Conservation (phyloP, 2,113 vertebrate species). For the Hydrochoerus hydrochaeris region DNA sequence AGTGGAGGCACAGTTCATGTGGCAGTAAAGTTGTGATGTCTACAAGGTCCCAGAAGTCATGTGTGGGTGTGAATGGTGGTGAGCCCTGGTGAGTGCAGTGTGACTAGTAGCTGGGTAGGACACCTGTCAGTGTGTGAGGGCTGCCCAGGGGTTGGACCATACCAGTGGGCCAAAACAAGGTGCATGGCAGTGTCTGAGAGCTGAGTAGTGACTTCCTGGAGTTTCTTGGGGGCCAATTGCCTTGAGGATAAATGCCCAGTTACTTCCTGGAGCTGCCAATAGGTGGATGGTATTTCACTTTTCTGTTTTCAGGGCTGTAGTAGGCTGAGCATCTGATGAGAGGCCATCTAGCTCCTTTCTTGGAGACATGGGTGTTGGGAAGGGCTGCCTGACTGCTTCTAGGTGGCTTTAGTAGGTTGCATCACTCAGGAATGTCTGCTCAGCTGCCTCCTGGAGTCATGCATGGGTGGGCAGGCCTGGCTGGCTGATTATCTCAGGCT, state of each 20-base stretch:
- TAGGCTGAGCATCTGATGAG: neutral
- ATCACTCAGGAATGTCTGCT: neutral
- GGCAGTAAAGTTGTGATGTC: neutral
- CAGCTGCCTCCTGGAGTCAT: neutral
- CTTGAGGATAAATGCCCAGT: neutral
- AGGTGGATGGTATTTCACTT: no score
- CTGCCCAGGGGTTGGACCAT: neutral
- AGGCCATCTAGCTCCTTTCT: neutral
- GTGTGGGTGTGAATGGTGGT: neutral
- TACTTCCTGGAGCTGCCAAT: neutral
- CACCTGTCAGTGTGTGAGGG: no score
- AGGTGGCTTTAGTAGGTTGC: neutral
- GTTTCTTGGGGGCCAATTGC: neutral
- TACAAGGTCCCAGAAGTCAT: neutral
- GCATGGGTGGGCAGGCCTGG: neutral
- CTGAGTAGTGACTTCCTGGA: neutral
- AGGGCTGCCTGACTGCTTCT: neutral
- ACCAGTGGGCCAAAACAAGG: neutral
- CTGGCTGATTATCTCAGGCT: neutral
- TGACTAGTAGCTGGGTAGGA: neutral
- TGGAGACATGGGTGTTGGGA: neutral
- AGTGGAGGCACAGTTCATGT: neutral
- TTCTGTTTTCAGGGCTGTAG: neutral
- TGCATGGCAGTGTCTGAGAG: neutral
- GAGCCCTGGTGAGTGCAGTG: neutral